A percentile compares a stretch with the other conserved stretches of the same genome.
These are phyloP conservation scores for Nibea coibor DNA, from an alignment of 2,113 vertebrate genomes.

Conservation along the genomic window DNA sequence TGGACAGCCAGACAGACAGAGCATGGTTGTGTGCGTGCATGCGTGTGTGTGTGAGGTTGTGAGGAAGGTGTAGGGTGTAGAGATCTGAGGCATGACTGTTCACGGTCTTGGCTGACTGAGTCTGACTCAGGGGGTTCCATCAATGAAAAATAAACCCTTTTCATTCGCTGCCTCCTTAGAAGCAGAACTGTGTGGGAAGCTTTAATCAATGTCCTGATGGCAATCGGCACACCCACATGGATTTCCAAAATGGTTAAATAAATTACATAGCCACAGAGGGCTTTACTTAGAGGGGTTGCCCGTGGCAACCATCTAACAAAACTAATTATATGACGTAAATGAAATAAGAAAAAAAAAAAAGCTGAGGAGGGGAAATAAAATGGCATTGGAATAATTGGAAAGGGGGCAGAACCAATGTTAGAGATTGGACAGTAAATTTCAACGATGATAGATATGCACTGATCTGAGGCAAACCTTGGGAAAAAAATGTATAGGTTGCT, in stretches of 20 bases:
- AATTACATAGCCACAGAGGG: constrained; percentile 65
- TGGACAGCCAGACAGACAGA: neutral
- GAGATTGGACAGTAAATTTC: constrained; percentile 6
- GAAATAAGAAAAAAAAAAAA: constrained; percentile 39
- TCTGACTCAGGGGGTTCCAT: constrained; percentile 54
- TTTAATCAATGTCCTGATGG: constrained; percentile 76
- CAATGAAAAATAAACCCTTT: constrained; percentile 64
- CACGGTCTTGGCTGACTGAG: constrained; percentile 49
- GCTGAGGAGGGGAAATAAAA: constrained; percentile 30
- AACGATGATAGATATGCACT: constrained; percentile 12
- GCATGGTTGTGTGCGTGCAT: constrained; percentile 6
- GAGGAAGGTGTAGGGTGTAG: constrained; percentile 11
- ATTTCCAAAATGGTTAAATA: constrained; percentile 72
- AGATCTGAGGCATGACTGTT: constrained; percentile 53
- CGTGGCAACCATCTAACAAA: constrained; percentile 67
- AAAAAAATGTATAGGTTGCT: constrained; percentile 92
- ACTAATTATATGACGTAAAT: constrained; percentile 63
- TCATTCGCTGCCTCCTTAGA: constrained; percentile 48
- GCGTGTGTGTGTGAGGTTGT: constrained; percentile 22
- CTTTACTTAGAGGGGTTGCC: constrained; percentile 53
- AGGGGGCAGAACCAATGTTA: constrained; percentile 25
- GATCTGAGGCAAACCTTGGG: constrained; percentile 86
- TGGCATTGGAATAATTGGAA: constrained; percentile 24
- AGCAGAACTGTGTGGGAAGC: constrained; percentile 70
- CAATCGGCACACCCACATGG: constrained; percentile 70